Evolutionary conservation across 2,113 vertebrate genomes (phyloP).

Genomic region (Melanotaenia duboulayi): DNA sequence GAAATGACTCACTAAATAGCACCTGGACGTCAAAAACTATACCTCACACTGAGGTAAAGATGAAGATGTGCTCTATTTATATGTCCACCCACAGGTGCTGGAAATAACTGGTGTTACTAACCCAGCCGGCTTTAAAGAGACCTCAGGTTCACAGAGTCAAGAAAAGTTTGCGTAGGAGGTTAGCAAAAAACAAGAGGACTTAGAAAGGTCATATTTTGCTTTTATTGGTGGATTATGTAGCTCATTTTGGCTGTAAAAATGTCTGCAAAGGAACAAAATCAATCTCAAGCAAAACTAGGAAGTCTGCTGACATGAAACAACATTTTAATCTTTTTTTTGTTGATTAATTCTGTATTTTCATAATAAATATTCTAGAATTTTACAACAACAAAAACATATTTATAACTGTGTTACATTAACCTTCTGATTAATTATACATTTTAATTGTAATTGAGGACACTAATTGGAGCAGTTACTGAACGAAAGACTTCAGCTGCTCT

Average conservation of each 20-base stretch:
- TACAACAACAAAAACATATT: too few species aligned
- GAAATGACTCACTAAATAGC: conserved; percentile 30
- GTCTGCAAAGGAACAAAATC: not conserved
- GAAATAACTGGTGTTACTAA: conserved; percentile 57
- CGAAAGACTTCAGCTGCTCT: too few species aligned
- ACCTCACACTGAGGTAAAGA: conserved; percentile 51
- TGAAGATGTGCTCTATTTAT: conserved; percentile 59
- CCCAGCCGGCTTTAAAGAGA: conserved; percentile 37
- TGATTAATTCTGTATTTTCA: not conserved
- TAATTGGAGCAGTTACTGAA: too few species aligned
- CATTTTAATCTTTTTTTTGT: too few species aligned
- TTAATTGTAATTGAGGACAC: too few species aligned
- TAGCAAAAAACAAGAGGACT: not conserved
- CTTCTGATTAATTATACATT: too few species aligned
- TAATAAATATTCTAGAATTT: too few species aligned
- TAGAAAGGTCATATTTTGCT: not conserved
- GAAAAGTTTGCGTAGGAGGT: conserved; percentile 23
- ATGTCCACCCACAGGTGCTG: conserved; percentile 58
- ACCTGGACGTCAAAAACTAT: conserved; percentile 54
- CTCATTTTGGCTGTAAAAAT: not conserved
- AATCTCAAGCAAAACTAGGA: not conserved
- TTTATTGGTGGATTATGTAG: not conserved
- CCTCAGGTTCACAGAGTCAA: conserved; percentile 21
- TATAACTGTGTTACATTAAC: too few species aligned
- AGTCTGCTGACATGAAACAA: not conserved